Evolutionary conservation across 2,888 invertebrate species (phyloP).

Genomic region (Bhutanitis thaidina): DNA sequence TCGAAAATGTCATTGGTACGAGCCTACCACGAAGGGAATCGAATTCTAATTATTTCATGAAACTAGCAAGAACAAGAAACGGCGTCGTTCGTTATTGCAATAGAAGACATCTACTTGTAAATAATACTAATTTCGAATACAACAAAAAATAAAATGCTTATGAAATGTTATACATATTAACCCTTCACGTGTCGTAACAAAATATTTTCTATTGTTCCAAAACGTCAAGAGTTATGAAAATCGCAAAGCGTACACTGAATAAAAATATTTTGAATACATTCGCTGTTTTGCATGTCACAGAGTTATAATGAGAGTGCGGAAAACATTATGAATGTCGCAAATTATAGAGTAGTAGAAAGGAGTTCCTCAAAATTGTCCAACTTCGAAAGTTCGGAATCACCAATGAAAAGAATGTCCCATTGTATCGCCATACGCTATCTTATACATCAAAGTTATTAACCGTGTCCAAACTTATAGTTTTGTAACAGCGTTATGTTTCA

Average conservation of each 20-base stretch:
- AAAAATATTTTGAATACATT: conserved; percentile 4
- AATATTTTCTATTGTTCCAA: no score
- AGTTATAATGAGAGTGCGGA: neutral
- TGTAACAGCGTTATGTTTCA: conserved; percentile 32
- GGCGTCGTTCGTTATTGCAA: no score
- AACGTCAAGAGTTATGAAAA: no score
- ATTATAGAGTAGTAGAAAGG: neutral
- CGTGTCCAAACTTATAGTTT: conserved; percentile 20
- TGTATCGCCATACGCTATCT: neutral
- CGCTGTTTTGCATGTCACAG: conserved; percentile 8
- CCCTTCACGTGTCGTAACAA: no score
- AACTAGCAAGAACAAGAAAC: no score
- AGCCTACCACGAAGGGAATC: no score
- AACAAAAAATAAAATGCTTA: no score
- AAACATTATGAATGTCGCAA: neutral
- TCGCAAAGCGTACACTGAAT: neutral
- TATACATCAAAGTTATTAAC: neutral
- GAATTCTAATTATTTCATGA: no score
- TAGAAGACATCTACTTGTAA: no score
- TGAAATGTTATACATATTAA: no score
- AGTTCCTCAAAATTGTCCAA: neutral
- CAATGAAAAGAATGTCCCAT: neutral
- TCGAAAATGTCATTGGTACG: no score
- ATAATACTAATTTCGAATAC: no score
- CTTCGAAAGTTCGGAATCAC: neutral